Evolutionary conservation across 2,888 invertebrate species (phyloP).

Genomic region (Amblyjoppa proteus): DNA sequence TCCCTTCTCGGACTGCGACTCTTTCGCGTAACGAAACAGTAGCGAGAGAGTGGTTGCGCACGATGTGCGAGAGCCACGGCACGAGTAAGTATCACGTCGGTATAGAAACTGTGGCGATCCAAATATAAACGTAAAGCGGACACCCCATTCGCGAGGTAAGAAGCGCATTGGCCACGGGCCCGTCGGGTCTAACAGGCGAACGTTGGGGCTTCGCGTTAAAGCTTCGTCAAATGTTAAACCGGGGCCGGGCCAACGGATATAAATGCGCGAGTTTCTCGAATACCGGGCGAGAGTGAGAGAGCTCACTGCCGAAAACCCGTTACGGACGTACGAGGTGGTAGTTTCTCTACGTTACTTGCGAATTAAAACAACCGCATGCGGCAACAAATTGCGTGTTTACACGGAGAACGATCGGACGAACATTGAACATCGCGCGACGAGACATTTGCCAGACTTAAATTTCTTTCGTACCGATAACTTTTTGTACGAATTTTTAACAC

Average conservation of each 20-base stretch:
- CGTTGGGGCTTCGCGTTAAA: conserved; percentile 36
- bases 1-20: background rate
- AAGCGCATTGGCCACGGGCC: conserved; percentile 59
- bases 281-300: conserved; percentile 44
- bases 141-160: conserved; percentile 50
- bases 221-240: conserved; percentile 70
- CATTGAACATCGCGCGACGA: background rate
- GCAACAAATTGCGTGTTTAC: background rate
- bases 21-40: conserved; percentile 2
- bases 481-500: background rate
- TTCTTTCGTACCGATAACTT: background rate
- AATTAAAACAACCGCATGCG: background rate
- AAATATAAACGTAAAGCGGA: conserved; percentile 70
- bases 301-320: background rate
- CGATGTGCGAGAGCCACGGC: conserved; percentile 11
- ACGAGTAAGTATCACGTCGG: conserved; percentile 12
- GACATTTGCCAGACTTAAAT: background rate
- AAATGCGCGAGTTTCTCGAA: conserved; percentile 62
- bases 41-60: conserved; percentile 16
- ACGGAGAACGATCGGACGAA: background rate
- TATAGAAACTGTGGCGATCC: conserved; percentile 60
- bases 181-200: conserved; percentile 3
- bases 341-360: background rate
- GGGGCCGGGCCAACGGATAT: conserved; percentile 72
- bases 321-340: background rate